These are phyloP conservation scores for Lasioglossum malachurum DNA, from an alignment of 2,888 invertebrate genomes.

Conservation along the genomic window DNA sequence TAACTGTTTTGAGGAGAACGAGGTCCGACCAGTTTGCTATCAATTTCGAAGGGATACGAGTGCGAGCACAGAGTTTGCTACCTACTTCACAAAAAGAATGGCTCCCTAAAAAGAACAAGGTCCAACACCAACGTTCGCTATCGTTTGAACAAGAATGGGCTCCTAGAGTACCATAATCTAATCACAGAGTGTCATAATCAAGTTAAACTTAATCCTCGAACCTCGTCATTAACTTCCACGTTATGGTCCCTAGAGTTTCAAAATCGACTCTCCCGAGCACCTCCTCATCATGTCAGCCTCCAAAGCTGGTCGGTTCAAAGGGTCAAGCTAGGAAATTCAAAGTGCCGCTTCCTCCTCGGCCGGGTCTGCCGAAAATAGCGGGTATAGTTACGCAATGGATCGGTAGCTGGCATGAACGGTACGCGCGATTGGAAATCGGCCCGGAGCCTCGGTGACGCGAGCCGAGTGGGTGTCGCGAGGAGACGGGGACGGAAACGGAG, in stretches of 20 bases:
- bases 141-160: neutral
- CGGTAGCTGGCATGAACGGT: slow-evolving; percentile 15
- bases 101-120: no score
- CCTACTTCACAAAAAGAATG: neutral
- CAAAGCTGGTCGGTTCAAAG: neutral
- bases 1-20: neutral
- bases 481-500: neutral
- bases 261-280: neutral
- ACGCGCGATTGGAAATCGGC: slow-evolving; percentile 24
- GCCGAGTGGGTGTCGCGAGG: neutral
- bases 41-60: neutral
- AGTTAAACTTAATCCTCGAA: neutral
- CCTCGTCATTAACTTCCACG: neutral
- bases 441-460: slow-evolving; percentile 8
- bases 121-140: neutral
- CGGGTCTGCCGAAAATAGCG: neutral
- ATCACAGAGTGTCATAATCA: neutral
- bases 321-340: neutral
- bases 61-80: neutral
- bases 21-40: neutral
- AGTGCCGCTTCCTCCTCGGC: neutral
- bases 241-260: neutral
- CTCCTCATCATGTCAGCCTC: neutral
- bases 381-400: slow-evolving; percentile 2
- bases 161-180: neutral